A percentile compares a stretch with the other conserved stretches of the same genome.
Conservation (phyloP, 2,888 invertebrate genomes). For the Stenotaenia linearis region DNA sequence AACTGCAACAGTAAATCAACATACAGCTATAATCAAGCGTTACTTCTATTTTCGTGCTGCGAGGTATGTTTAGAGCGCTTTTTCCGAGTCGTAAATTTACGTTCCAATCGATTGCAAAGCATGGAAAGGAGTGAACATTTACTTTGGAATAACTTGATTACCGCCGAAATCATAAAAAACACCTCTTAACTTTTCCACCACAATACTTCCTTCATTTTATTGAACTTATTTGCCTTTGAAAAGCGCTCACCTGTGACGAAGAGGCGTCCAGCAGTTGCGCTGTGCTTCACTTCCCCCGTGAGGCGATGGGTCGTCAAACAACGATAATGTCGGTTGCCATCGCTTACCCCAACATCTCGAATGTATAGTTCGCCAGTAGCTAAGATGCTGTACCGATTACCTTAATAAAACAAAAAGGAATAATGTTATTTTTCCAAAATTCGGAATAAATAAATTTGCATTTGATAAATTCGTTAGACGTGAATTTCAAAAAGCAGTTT, state of each 20-base stretch:
- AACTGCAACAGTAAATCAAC: slow-evolving; percentile 1
- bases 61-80: neutral
- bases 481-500: neutral
- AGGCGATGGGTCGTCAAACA: slow-evolving; percentile 36
- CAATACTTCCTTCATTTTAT: neutral
- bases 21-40: neutral
- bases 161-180: neutral
- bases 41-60: slow-evolving; percentile 6
- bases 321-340: slow-evolving; percentile 33
- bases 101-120: neutral
- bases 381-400: slow-evolving; percentile 34
- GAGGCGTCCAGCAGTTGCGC: slow-evolving; percentile 36
- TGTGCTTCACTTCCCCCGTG: slow-evolving; percentile 34
- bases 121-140: neutral
- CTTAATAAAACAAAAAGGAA: slow-evolving; percentile 1
- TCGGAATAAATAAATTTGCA: neutral
- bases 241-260: slow-evolving; percentile 35
- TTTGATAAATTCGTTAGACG: neutral
- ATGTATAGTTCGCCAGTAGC: slow-evolving; percentile 35
- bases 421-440: neutral
- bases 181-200: neutral
- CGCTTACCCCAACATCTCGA: slow-evolving; percentile 34
- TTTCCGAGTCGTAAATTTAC: neutral
- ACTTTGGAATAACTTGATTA: neutral
- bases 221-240: neutral